These are phyloP conservation scores for Cydia strobilella DNA, from an alignment of 1,140 invertebrate species.

Conservation along the genomic window DNA sequence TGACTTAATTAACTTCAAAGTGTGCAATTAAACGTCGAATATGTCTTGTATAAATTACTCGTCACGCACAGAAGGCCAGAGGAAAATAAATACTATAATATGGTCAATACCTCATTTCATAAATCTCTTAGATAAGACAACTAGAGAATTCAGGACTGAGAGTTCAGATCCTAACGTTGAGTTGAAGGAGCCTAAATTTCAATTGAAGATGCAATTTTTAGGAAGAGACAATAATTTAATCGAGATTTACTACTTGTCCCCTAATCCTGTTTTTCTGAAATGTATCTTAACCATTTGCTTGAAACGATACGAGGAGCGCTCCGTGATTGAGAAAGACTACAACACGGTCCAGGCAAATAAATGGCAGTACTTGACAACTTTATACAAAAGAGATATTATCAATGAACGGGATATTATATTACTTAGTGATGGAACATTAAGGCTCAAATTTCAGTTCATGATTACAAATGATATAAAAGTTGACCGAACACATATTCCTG, in stretches of 20 bases:
- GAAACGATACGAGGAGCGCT: conserved; percentile 69
- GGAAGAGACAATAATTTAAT: conserved; percentile 69
- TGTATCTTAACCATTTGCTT: conserved; percentile 67
- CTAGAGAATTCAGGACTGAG: conserved; percentile 63
- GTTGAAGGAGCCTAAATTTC: conserved; percentile 52
- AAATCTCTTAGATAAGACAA: conserved; percentile 59
- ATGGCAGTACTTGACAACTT: conserved; percentile 70
- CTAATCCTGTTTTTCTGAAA: conserved; percentile 67
- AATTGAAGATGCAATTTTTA: conserved; percentile 72
- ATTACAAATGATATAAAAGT: conserved; percentile 70
- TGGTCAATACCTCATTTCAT: conserved; percentile 68
- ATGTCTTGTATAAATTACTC: conserved; percentile 68
- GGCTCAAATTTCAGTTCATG: conserved; percentile 71
- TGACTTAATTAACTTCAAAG: background rate
- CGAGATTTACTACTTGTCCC: conserved; percentile 69
- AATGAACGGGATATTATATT: conserved; percentile 59
- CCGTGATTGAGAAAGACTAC: conserved; percentile 68
- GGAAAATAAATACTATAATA: conserved; percentile 68
- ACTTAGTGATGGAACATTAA: conserved; percentile 64
- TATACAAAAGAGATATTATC: conserved; percentile 65
- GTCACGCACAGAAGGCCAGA: conserved; percentile 66
- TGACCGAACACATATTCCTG: conserved; percentile 53
- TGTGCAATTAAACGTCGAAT: conserved; percentile 29
- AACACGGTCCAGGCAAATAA: conserved; percentile 69
- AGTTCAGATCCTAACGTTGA: conserved; percentile 49